These are phyloP conservation scores for Cyprinodon variegatus DNA, from an alignment of 2,113 vertebrate genomes.

Conservation along the genomic window DNA sequence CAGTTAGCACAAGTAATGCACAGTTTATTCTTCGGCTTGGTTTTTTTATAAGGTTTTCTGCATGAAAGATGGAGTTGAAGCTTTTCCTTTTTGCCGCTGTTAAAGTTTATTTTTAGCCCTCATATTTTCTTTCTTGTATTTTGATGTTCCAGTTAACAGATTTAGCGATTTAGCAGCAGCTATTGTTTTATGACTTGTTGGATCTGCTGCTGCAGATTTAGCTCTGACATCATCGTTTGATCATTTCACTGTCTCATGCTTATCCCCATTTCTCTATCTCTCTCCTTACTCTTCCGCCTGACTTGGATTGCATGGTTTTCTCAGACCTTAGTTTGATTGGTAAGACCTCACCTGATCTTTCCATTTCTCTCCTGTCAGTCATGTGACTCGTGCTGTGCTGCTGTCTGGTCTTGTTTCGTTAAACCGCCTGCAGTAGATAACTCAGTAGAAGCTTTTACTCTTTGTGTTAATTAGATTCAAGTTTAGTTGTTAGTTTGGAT, in stretches of 20 bases:
- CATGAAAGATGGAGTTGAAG: constrained; percentile 46
- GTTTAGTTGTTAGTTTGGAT: constrained; percentile 5
- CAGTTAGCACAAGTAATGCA: constrained; percentile 14
- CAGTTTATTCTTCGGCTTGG: constrained; percentile 6
- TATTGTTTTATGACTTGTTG: constrained; percentile 50
- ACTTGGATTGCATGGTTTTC: constrained; percentile 96
- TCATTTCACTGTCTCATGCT: constrained; percentile 75
- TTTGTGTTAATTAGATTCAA: constrained; percentile 33
- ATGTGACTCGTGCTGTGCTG: constrained; percentile 51
- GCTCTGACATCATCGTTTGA: constrained; percentile 62
- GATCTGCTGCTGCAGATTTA: constrained; percentile 50
- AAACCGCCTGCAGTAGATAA: constrained; percentile 26
- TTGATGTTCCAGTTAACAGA: constrained; percentile 13
- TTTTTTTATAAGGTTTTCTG: constrained; percentile 28
- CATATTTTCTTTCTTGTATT: constrained; percentile 30
- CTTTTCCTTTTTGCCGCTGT: constrained; percentile 36
- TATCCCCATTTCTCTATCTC: constrained; percentile 70
- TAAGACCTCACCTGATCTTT: constrained; percentile 87
- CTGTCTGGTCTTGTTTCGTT: constrained; percentile 33
- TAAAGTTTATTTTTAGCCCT: constrained; percentile 32
- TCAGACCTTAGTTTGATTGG: constrained; percentile 98
- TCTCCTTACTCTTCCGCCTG: constrained; percentile 66
- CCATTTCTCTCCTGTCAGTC: constrained; percentile 65
- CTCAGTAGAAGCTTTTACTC: constrained; percentile 41
- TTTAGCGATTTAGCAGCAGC: constrained; percentile 36